A percentile compares a stretch with the other conserved stretches of the same genome.
phyloP scores from a whole-genome alignment of 2,797 vertebrate genomes.

The Glossophaga mutica region DNA sequence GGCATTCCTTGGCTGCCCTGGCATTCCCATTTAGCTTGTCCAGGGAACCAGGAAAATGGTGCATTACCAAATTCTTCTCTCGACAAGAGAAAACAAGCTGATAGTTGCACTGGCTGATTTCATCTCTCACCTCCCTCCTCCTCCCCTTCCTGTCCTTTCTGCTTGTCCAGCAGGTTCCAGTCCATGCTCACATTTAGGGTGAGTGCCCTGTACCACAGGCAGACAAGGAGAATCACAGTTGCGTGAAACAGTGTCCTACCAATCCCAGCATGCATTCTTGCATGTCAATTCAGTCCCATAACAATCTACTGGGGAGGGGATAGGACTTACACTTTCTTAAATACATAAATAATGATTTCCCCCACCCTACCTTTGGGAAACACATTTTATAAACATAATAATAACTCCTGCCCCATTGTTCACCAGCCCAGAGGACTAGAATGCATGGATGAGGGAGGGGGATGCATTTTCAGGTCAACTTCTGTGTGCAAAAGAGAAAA shows the following conservation, averaged over 20 bases:
- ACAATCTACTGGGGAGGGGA: neutral
- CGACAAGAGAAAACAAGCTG: neutral
- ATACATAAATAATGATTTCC: neutral
- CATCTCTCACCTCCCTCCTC: neutral
- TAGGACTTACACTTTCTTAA: neutral
- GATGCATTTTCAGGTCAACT: neutral
- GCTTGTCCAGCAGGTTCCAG: neutral
- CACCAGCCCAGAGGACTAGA: neutral
- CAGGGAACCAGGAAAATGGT: neutral
- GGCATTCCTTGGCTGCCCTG: neutral
- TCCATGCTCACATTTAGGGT: neutral
- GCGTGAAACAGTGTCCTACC: neutral
- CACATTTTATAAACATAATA: neutral
- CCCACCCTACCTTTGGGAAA: neutral
- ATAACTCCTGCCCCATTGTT: neutral
- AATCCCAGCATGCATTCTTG: neutral
- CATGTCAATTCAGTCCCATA: neutral
- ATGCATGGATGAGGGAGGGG: neutral
- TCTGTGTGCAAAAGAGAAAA: neutral
- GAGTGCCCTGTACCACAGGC: neutral
- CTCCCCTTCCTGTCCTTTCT: neutral
- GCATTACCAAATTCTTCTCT: neutral
- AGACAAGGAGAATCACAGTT: neutral
- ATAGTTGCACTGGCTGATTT: neutral
- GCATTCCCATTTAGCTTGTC: neutral